phyloP scores from a whole-genome alignment of 1,140 invertebrate genomes.

The Drosophila serrata region DNA sequence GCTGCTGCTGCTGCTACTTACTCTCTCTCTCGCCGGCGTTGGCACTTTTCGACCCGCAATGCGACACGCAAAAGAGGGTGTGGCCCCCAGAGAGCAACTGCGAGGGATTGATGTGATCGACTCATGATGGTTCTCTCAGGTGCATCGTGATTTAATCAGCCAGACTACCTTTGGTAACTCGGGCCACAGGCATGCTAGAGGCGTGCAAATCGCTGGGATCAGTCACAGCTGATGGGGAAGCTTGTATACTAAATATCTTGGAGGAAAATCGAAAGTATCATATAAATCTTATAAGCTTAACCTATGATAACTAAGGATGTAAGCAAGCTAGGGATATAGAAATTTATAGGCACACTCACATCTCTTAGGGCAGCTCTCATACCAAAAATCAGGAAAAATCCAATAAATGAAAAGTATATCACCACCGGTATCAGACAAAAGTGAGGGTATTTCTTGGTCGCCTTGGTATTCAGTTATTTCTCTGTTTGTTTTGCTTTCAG shows the following conservation, averaged over 20 bases:
- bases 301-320: not conserved
- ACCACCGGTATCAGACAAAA: no score
- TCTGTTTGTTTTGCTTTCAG: conserved; percentile 36
- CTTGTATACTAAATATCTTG: not conserved
- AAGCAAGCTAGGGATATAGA: not conserved
- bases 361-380: not conserved
- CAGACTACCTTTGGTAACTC: not conserved
- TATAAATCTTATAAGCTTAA: not conserved
- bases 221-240: not conserved
- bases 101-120: conserved; percentile 1
- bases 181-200: not conserved
- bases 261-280: not conserved
- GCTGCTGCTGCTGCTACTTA: not conserved
- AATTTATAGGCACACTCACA: not conserved
- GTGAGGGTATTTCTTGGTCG: conserved; percentile 4
- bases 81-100: conserved; percentile 20
- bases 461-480: not conserved
- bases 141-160: conserved; percentile 16
- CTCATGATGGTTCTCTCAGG: not conserved
- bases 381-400: no score
- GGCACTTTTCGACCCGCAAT: not conserved
- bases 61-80: conserved; percentile 37
- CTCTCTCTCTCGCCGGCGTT: conserved; percentile 28
- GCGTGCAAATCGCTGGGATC: not conserved
- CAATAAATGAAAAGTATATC: no score